A percentile compares a stretch with the other conserved stretches of the same genome.
Evolutionary conservation across 2,888 invertebrate species (phyloP).

Genomic region (Thymelicus lineola): DNA sequence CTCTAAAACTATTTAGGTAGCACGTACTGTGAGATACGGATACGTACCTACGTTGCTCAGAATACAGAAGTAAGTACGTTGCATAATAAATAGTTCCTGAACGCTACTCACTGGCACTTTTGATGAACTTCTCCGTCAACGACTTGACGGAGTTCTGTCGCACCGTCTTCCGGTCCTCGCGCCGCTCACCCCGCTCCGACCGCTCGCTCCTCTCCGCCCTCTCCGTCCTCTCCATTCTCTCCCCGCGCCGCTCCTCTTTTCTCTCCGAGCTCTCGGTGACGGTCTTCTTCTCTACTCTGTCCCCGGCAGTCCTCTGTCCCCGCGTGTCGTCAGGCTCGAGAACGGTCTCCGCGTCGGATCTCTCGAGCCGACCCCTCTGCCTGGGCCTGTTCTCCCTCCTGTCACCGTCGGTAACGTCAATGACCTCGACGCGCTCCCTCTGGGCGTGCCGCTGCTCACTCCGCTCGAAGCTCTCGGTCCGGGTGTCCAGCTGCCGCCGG

Average conservation of each 20-base stretch:
- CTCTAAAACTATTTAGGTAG: not conserved
- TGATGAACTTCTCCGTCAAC: conserved; percentile 91
- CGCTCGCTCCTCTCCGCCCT: conserved; percentile 54
- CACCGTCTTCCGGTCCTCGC: conserved; percentile 72
- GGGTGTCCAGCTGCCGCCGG: conserved; percentile 58
- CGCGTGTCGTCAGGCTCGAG: conserved; percentile 21
- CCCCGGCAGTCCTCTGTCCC: conserved; percentile 13
- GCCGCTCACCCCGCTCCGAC: conserved; percentile 49
- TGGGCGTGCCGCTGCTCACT: conserved; percentile 42
- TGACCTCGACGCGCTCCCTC: conserved; percentile 40
- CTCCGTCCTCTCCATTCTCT: conserved; percentile 55
- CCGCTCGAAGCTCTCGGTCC: conserved; percentile 47
- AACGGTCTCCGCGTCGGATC: conserved; percentile 33
- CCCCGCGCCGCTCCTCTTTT: conserved; percentile 52
- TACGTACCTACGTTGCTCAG: no score
- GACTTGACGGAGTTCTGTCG: conserved; percentile 91
- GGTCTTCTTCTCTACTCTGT: conserved; percentile 40
- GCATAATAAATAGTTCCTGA: not conserved
- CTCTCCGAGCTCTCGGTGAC: conserved; percentile 49
- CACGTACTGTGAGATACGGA: not conserved
- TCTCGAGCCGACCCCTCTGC: conserved; percentile 30
- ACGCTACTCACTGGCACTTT: conserved; percentile 84
- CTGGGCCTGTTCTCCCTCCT: conserved; percentile 37
- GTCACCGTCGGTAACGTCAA: conserved; percentile 42
- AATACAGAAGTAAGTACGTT: no score